Base-by-base conservation (phyloP, 2,797 vertebrate species). In the Fundulus diaphanus region DNA sequence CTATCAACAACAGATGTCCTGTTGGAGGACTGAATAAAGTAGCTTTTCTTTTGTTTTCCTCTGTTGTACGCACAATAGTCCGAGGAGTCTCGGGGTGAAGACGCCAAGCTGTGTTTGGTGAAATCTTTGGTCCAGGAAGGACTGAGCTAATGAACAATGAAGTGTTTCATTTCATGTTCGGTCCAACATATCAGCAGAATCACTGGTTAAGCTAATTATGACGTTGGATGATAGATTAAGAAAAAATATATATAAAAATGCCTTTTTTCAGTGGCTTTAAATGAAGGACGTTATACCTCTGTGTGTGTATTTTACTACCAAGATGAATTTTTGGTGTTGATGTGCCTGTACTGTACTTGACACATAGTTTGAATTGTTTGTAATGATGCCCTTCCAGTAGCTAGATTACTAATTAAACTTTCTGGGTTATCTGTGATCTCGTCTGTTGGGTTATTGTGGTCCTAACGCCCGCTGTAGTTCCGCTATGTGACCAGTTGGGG, bases 401-500 rank as follows among this genome's bases (percentile, higher is more conserved):
- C 22, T 16, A 24, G 42, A n/a, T 65, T 42, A n/a, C 40, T 12
- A 40, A n/a, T 65, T 42, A 65, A 65, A 65, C 11, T 24, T 65
- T 7, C 22, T 7, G 35, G 61, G 35, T 40, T 22, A 24, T 2
- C 35, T 16, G 1, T n/a, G 35, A 65, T 42, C 42, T 65, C 22
- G 13, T 24, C 24, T 2, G 11, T 42, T 29, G 9, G 37, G 44
- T 20, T 1, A 27, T 40, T 49, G 8, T 54, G 12, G 2, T 8
- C 5, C 20, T 57, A 20, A 24, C 18, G 61, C 54, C 8, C 42
- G 15, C 7, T 81, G 82, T 66, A 90, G 73, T 90, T 80, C 65
- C 76, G 49, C 67, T 31, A 8, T 52, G 1, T 7, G 22, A 2
- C 73, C 92, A 91, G 74, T 52, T 87, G 92, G 78, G 82, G 87